These are phyloP conservation scores for Pheucticus melanocephalus DNA, from an alignment of 2,113 vertebrate species.

Conservation along the genomic window DNA sequence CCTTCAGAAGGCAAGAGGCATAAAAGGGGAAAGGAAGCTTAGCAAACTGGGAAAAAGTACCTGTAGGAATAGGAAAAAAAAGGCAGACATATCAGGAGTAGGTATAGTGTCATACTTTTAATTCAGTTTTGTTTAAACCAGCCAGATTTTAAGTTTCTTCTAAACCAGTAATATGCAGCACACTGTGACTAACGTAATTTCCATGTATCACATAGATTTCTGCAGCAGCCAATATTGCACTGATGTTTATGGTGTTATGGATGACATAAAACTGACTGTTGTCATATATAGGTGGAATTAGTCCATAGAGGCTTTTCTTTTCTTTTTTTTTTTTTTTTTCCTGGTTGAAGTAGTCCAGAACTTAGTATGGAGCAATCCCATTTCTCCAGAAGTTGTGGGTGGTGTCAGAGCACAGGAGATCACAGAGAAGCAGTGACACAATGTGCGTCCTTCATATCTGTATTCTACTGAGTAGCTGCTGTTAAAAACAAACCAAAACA, in stretches of 20 bases:
- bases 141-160: background rate
- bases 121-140: background rate
- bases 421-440: background rate
- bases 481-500: background rate
- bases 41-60: background rate
- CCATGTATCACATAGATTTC: background rate
- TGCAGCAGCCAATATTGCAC: background rate
- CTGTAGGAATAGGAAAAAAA: background rate
- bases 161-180: background rate
- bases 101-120: background rate
- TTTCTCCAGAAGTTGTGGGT: background rate
- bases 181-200: background rate
- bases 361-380: background rate
- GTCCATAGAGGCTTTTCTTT: background rate
- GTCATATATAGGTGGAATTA: background rate
- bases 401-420: background rate
- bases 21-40: background rate
- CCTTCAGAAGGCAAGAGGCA: background rate
- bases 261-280: background rate
- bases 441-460: background rate
- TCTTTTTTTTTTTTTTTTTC: background rate
- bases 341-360: background rate
- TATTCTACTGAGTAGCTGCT: background rate
- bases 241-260: background rate
- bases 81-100: fast-evolving